These are phyloP conservation scores for Silurus glanis DNA, from an alignment of 2,113 vertebrate genomes.

Conservation along the genomic window DNA sequence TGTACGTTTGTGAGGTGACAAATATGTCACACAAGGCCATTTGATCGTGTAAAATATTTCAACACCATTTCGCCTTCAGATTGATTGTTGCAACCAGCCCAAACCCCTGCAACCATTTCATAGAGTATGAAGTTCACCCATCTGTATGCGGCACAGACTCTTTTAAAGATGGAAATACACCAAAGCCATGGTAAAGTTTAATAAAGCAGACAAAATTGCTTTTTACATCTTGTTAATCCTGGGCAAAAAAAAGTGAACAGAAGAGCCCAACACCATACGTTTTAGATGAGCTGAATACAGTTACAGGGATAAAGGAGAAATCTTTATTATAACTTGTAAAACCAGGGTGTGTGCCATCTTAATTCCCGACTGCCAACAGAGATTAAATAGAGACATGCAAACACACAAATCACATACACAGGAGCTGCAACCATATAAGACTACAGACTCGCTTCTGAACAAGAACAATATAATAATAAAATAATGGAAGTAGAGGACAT, in stretches of 20 bases:
- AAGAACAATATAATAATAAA: background rate
- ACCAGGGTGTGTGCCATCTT: constrained; percentile 48
- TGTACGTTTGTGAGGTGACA: background rate
- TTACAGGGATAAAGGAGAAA: constrained; percentile 56
- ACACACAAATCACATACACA: background rate
- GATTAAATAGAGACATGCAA: constrained; percentile 49
- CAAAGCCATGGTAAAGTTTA: constrained; percentile 19
- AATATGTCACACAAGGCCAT: background rate
- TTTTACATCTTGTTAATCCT: constrained; percentile 58
- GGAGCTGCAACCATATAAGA: background rate
- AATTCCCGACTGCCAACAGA: constrained; percentile 40
- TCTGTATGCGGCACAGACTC: background rate
- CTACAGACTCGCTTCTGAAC: background rate
- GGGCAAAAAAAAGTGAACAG: constrained; percentile 51
- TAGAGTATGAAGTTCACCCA: background rate
- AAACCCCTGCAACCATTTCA: background rate
- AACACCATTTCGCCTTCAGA: background rate
- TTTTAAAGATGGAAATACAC: background rate
- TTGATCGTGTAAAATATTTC: background rate
- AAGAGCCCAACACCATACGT: constrained; percentile 54
- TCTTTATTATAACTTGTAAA: constrained; percentile 52
- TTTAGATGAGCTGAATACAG: constrained; percentile 58
- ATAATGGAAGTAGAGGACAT: background rate
- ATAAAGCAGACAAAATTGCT: constrained; percentile 7
- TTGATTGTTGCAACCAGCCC: background rate